Evolutionary conservation across 2,113 vertebrate genomes (phyloP), one percentile per base, ranked within the genome.

Genomic region (Rallus limicola): DNA sequence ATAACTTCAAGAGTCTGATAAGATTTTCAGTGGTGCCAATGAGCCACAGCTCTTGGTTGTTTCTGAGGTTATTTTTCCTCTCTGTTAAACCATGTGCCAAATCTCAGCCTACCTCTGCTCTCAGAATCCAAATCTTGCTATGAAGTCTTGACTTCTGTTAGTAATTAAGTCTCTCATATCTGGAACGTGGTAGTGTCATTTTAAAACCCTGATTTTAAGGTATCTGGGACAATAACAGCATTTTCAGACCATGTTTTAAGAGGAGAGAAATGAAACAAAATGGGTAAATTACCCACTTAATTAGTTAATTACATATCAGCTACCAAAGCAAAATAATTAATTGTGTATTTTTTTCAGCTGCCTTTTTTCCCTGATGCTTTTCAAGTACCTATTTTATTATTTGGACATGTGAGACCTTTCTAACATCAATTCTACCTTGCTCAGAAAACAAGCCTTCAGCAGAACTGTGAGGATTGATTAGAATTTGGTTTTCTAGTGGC

Each of bases 311-410:
- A 67, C 8, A 2, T 78, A 67, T 76, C 36, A 88, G 8, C 33
- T 86, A 83, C 68, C 46, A 86, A 95, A 90, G 23, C 40, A 91
- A 89, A 95, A 60, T 31, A 86, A 89, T 90, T 58, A 79, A 77
- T 23, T 72, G 10, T 67, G 7, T 83, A 60, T 46, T 89, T 87
- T 87, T 95, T 80, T 77, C 31, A 53, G 18, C 71, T 88, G 63
- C 40, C 29, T 82, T 74, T 82, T 82, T 82, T 52, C 21, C 44
- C 21, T 68, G 72, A 34, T 78, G 52, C 48, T 68, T 82, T 95
- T 90, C 60, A 84, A 87, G 58, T 70, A 90, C 36, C n/a, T 92
- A 26, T 83, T 92, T 68, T 38, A 52, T 87, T 52, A 58, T 92
- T 86, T 95, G 92, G 48, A 71, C 28, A 76, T 2, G 3, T 9